A percentile compares a stretch with the other conserved stretches of the same genome.
Conservation (phyloP, 2,888 invertebrate species). For the Drosophila mayaguana region DNA sequence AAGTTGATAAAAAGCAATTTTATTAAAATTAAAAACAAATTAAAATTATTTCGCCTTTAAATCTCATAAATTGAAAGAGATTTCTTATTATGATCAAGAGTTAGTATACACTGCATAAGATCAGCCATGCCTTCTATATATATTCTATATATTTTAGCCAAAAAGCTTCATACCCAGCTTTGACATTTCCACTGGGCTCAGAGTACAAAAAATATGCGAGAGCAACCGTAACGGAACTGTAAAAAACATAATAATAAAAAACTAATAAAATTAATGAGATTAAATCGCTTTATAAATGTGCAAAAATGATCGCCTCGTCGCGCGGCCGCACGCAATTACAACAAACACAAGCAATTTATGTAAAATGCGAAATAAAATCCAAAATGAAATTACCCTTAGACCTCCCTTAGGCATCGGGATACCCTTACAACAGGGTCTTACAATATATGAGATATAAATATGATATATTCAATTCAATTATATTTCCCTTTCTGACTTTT, state of each 20-base stretch:
- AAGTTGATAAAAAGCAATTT: too few relatives aligned
- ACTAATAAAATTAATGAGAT: slow-evolving; percentile 70
- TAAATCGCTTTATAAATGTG: slow-evolving; percentile 48
- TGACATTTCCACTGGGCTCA: background rate
- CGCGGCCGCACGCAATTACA: slow-evolving; percentile 30
- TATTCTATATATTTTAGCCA: background rate
- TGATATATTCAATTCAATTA: background rate
- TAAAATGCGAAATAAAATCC: slow-evolving; percentile 18
- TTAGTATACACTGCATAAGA: too few relatives aligned
- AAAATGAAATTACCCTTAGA: slow-evolving; percentile 9
- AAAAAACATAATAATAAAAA: slow-evolving; percentile 33
- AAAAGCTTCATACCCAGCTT: background rate
- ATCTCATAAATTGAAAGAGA: too few relatives aligned
- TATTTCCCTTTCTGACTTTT: background rate
- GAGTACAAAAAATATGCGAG: slow-evolving; percentile 39
- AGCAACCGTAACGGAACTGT: slow-evolving; percentile 37
- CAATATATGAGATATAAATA: too few relatives aligned
- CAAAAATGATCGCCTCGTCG: slow-evolving; percentile 23
- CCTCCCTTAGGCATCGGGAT: background rate
- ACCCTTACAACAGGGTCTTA: background rate
- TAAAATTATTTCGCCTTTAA: too few relatives aligned
- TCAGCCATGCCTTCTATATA: too few relatives aligned
- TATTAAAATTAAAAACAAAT: too few relatives aligned
- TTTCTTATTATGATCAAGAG: too few relatives aligned
- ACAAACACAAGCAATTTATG: slow-evolving; percentile 43